phyloP scores from a whole-genome alignment of 2,113 vertebrate species.

The Psittacara wagleri region DNA sequence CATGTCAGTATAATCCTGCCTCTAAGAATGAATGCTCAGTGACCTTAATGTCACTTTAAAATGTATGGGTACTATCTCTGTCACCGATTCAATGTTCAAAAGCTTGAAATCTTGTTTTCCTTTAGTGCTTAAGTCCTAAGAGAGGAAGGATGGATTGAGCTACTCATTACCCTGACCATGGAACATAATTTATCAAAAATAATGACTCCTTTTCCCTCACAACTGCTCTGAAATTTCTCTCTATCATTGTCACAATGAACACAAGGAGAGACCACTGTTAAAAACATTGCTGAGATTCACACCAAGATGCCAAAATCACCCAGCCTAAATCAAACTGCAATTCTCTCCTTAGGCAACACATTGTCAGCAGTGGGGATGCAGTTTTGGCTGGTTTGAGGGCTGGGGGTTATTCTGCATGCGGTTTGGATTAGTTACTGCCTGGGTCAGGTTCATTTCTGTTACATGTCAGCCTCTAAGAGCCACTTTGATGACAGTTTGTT shows the following conservation, averaged over 20 bases:
- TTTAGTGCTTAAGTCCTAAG: not conserved
- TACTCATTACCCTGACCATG: not conserved
- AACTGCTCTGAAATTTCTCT: not conserved
- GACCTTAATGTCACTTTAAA: conserved; percentile 3
- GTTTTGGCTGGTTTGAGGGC: not conserved
- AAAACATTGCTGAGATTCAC: not conserved
- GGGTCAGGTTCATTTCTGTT: not conserved
- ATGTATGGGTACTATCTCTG: not conserved
- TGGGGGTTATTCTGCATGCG: not conserved
- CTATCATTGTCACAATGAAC: not conserved
- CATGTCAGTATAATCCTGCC: not conserved
- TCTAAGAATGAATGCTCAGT: not conserved
- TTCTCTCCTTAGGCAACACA: not conserved
- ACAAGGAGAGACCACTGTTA: not conserved
- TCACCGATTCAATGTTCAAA: not conserved
- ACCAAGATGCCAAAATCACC: not conserved
- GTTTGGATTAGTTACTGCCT: not conserved
- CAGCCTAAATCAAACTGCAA: not conserved
- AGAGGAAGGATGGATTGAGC: conserved; percentile 4
- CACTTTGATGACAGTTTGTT: not conserved
- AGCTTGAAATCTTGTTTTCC: not conserved
- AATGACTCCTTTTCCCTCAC: not conserved
- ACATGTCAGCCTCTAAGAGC: not conserved
- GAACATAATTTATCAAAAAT: conserved; percentile 1
- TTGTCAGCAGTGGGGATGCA: not conserved